Evolutionary conservation across 2,888 invertebrate genomes (phyloP), one percentile per base, ranked within the genome.

Genomic region (Aleiodes leptofemur): DNA sequence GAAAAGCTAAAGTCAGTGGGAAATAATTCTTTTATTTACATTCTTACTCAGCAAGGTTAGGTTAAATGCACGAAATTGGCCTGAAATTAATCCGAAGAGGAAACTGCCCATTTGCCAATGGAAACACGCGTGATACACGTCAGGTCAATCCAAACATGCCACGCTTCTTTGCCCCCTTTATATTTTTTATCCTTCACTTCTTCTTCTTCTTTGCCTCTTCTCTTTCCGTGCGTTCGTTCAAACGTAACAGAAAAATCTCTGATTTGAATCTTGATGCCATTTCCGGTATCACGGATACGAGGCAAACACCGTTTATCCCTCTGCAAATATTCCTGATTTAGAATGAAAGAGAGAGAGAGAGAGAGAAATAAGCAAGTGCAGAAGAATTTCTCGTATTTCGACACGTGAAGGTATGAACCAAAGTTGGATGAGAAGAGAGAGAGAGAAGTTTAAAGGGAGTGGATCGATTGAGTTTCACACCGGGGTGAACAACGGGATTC

Each of bases 91-190:
- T 76, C 68, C 74, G 34, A 78, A 76, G 76, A 82, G 82, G 83
- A 83, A 83, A 79, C 81, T 81, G 81, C 77, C 80, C 80, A 82
- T 82, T 83, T 83, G 79, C 82, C 78, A 74, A 16, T 77, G 79
- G 77, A 76, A 76, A 76, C 31, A 76, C 73, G 76, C 51, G 73
- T 72, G 71, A 77, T 64, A 73, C 78, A 79, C 80, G 82, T 80
- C 81, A 77, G 76, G 77, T 76, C 77, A 77, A 72, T 76, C 74
- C 76, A 70, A 75, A 74, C 74, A 73, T 76, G 76, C 78, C 80
- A 80, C 81, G 82, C 79, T 82, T 78, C 82, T 82, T 79, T 80
- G 78, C 77, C 72, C 77, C 75, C 23, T 23, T 23, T 23, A 23
- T 23, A 23, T 2, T 23, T 23, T 23, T 23, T 23, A 1, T 23